phyloP scores from a whole-genome alignment of 2,797 vertebrate genomes.

The Tadarida brasiliensis region DNA sequence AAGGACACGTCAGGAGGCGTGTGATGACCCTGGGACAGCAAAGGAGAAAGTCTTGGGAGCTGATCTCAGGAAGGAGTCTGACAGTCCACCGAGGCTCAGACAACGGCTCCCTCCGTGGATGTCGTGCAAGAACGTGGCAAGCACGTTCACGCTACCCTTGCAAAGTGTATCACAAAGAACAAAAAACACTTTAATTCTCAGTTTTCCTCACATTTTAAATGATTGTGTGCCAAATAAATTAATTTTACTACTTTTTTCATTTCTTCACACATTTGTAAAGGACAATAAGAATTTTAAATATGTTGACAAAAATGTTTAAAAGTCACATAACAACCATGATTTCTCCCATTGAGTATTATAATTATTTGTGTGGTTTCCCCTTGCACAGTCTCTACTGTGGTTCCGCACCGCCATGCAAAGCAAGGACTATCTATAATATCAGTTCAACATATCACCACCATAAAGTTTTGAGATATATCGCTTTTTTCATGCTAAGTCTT shows the following conservation, averaged over 20 bases:
- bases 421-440: neutral
- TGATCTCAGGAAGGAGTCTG: neutral
- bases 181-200: neutral
- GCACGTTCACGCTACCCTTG: neutral
- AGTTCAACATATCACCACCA: neutral
- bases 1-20: neutral
- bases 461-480: neutral
- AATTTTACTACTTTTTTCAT: conserved; percentile 13
- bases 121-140: neutral
- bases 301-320: neutral
- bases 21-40: neutral
- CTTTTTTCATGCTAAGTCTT: neutral
- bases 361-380: neutral
- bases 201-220: neutral
- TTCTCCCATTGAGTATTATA: neutral
- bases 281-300: neutral
- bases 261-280: neutral
- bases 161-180: neutral
- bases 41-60: neutral
- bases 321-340: neutral
- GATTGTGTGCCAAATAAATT: neutral
- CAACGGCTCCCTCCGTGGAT: neutral
- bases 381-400: neutral
- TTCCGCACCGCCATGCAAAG: neutral
- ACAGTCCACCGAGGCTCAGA: neutral